Conservation (phyloP, 2,888 invertebrate genomes). For the Calameuta filiformis region DNA sequence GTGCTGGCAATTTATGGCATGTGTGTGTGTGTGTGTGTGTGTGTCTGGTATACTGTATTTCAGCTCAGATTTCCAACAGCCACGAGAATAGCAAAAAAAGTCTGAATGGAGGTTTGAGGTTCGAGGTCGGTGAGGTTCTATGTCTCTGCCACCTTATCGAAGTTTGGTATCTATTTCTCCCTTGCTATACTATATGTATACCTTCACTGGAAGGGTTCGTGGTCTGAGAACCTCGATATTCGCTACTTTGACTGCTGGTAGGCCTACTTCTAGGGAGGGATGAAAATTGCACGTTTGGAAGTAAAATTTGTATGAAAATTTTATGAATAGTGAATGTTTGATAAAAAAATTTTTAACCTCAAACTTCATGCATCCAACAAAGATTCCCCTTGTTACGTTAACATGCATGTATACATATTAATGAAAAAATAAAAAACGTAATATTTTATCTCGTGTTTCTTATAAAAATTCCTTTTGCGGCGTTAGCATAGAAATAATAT, state of each 20-base stretch:
- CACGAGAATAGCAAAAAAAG: neutral
- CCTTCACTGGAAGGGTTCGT: neutral
- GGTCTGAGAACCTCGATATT: neutral
- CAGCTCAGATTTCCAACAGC: neutral
- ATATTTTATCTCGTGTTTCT: too few relatives aligned
- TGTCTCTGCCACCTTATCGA: constrained; percentile 5
- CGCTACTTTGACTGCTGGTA: neutral
- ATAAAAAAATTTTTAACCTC: too few relatives aligned
- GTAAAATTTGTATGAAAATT: neutral
- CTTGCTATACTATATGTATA: neutral
- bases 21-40: too few relatives aligned
- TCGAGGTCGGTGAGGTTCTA: neutral
- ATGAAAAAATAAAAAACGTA: too few relatives aligned
- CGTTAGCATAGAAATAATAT: too few relatives aligned
- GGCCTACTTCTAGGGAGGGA: neutral
- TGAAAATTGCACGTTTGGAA: neutral
- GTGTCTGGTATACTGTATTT: neutral
- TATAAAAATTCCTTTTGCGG: too few relatives aligned
- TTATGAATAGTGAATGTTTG: too few relatives aligned
- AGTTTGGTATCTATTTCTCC: neutral
- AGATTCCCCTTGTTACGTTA: too few relatives aligned
- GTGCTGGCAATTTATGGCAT: too few relatives aligned
- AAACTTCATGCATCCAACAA: too few relatives aligned
- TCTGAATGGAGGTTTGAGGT: neutral
- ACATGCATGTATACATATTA: too few relatives aligned